phyloP scores from a whole-genome alignment of 2,888 invertebrate genomes.

The Teleiodes luculella region DNA sequence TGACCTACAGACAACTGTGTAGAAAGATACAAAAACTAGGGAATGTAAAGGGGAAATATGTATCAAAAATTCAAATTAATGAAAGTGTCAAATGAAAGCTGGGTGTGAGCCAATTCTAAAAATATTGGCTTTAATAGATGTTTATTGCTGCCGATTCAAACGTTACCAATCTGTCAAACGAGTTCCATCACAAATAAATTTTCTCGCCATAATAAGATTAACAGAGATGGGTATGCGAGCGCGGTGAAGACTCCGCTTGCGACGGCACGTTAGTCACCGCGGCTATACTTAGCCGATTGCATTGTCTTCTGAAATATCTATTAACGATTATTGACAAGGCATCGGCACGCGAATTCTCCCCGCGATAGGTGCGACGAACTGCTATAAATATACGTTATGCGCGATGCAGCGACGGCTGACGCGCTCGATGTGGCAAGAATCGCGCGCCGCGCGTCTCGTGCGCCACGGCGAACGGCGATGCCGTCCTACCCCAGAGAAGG shows the following conservation, averaged over 20 bases:
- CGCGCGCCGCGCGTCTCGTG: no score
- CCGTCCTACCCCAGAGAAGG: neutral
- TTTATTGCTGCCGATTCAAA: slow-evolving; percentile 42
- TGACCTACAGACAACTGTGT: neutral
- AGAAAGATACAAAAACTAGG: neutral
- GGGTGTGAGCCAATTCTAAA: slow-evolving; percentile 18
- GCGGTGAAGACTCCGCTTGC: slow-evolving; percentile 27
- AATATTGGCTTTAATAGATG: slow-evolving; percentile 20
- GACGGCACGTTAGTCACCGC: slow-evolving; percentile 71
- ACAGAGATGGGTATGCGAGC: slow-evolving; percentile 59
- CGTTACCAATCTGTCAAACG: slow-evolving; percentile 63
- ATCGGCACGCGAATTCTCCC: slow-evolving; percentile 74
- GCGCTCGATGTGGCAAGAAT: slow-evolving; percentile 18
- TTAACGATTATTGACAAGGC: slow-evolving; percentile 79
- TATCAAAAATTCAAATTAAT: slow-evolving; percentile 7
- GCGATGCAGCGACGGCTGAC: slow-evolving; percentile 43
- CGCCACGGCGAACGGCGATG: slow-evolving; percentile 12
- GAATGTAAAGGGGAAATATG: neutral
- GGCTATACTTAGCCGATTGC: slow-evolving; percentile 74
- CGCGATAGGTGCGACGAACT: slow-evolving; percentile 75
- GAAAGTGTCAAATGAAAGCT: slow-evolving; percentile 13
- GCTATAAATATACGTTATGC: slow-evolving; percentile 75
- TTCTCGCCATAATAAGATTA: slow-evolving; percentile 73
- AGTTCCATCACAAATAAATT: slow-evolving; percentile 70
- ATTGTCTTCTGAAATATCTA: slow-evolving; percentile 79